These are phyloP conservation scores for Aricia agestis DNA, from an alignment of 1,140 invertebrate species.

Conservation along the genomic window DNA sequence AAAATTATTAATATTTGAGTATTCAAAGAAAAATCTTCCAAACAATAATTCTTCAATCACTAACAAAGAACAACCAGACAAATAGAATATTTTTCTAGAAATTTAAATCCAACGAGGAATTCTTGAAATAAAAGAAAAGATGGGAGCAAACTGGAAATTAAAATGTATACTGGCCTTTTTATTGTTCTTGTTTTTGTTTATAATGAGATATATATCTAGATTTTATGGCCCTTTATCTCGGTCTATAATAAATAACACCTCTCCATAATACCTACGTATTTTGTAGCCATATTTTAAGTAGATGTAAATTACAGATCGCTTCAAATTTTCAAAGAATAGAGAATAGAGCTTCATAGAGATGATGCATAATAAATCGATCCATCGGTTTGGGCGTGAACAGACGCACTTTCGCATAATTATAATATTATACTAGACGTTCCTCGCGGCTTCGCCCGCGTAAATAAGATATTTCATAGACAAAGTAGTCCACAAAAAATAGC, in stretches of 20 bases:
- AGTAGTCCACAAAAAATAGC: too few species aligned
- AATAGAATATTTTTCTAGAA: slow-evolving; percentile 4
- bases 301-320: too few species aligned
- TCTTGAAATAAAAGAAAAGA: slow-evolving; percentile 6
- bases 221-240: not conserved
- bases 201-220: slow-evolving; percentile 3
- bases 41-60: not conserved
- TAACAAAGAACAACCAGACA: not conserved
- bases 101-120: not conserved
- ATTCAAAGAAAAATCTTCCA: not conserved
- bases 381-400: too few species aligned
- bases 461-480: too few species aligned
- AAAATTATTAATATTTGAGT: too few species aligned
- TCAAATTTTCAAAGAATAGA: too few species aligned
- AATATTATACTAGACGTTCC: too few species aligned
- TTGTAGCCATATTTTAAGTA: not conserved
- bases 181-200: slow-evolving; percentile 6
- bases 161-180: slow-evolving; percentile 7
- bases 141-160: slow-evolving; percentile 10
- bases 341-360: too few species aligned
- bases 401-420: too few species aligned
- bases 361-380: too few species aligned
- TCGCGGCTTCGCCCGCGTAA: too few species aligned
- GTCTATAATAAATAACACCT: not conserved
- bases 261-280: not conserved